Evolutionary conservation across 2,888 invertebrate species (phyloP), one percentile per base, ranked within the genome.

Genomic region (Troides oblongomaculatus): DNA sequence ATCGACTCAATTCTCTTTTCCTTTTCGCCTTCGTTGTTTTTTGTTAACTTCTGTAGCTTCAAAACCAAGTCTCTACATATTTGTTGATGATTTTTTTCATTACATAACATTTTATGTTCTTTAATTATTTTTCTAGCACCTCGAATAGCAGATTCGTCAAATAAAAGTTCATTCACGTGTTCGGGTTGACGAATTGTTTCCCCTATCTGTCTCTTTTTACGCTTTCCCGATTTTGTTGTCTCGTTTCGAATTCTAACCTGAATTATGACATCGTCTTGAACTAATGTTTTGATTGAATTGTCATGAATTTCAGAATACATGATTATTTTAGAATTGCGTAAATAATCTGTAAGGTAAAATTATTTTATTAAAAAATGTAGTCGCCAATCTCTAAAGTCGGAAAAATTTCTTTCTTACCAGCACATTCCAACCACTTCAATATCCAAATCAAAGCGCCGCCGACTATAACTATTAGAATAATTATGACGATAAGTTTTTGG

Each of bases 41-140:
- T 72, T 46, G 76, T 77, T 43, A 88, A 76, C 1, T 74, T 63
- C 75, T 84, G 82, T 7, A 92, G 72, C 75, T 87, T 84, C 23
- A 68, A 75, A 7, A 91, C 81, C 25, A 90, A 79, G 62, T 86
- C 79, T 77, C 84, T 85, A 66, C 92, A 92, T 50, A 84, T 76
- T 69, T 84, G 78, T 74, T 83, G 79, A 71, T 84, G 78, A 60
- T 79, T 80, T 59, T 84, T 79, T 53, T 84, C 75, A 30, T 82
- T 84, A 66, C 92, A 92, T 53, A 82, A 57, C 68, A 81, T 72
- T n/a, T 87, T 78, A 70, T 90, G 84, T 50, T 86, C 84, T 36
- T 81, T 73, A 68, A 92, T 83, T 1, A 89, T 79, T 71, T 88
- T 84, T 78, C 83, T 85, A 0, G 84, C 87, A 76, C 80, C 83